phyloP scores from a whole-genome alignment of 35 echinoderm and acorn worm species.

The Heliocidaris tuberculata region DNA sequence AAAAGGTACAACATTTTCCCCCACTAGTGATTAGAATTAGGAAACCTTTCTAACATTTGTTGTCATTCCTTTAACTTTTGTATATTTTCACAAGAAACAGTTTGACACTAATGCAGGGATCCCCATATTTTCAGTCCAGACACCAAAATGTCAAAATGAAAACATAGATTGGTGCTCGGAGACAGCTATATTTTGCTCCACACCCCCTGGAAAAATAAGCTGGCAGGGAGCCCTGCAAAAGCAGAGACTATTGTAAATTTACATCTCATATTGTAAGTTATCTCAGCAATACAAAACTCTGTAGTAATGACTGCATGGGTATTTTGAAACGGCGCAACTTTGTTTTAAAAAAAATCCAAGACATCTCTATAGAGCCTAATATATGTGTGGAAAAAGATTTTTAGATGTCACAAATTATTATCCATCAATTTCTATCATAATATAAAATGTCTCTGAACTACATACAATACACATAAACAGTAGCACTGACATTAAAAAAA shows the following conservation, averaged over 20 bases:
- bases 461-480: conserved; percentile 8
- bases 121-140: not conserved
- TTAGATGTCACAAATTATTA: too few species aligned
- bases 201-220: not conserved
- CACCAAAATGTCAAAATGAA: not conserved
- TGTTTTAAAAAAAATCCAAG: not conserved
- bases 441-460: conserved; percentile 15
- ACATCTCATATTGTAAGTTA: not conserved
- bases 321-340: not conserved
- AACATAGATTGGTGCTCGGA: not conserved
- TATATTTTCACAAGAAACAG: not conserved
- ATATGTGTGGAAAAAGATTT: not conserved
- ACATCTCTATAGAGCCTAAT: not conserved
- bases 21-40: too few species aligned
- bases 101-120: not conserved
- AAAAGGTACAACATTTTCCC: too few species aligned
- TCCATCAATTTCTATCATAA: not conserved
- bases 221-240: too few species aligned
- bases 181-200: not conserved
- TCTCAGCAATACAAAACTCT: not conserved
- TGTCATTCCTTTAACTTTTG: not conserved
- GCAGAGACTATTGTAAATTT: not conserved
- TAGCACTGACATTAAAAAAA: conserved; percentile 6
- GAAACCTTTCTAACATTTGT: too few species aligned
- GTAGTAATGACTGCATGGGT: not conserved